Base-by-base conservation (phyloP, 1,140 invertebrate genomes). In the Zophobas atratus region DNA sequence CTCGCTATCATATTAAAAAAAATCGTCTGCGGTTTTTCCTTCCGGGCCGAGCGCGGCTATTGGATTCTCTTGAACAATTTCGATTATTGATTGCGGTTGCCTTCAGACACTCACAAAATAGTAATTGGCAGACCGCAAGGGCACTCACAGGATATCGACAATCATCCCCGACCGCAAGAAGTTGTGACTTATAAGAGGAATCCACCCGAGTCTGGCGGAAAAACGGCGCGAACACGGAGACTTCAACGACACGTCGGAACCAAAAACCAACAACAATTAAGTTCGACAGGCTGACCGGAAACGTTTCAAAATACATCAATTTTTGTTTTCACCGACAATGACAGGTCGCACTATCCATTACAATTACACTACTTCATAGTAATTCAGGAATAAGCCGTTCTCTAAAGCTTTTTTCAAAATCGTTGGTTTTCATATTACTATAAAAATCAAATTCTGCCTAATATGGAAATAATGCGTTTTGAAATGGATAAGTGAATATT, bases 41-140 rank as follows among this genome's bases (percentile, higher is more conserved):
- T 67, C 60, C 60, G 60, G 60, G 60, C 60, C 60, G 60, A 60
- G 8, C n/a, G n/a, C 39, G 60, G 60, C 60, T 67, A 67, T 67
- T 67, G 60, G 70, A 72, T 72, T 38, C 70, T 38, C 33, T 72
- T 55, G 71, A 73, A 73, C 39, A 73, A 73, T 73, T 73, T 55
- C 71, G 49, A 73, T 73, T 73, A 73, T 73, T 73, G 71, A 73
- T 73, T 73, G 71, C 71, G 71, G 71, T 73, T 73, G 56, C 20
- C 35, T 73, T 55, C 48, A 73, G 48, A 73, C 71, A 55, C 71
- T 55, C 71, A 73, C 49, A 73, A 73, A 73, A 70, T 56, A 73
- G 56, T 73, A 53, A 73, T 55, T 48, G 49, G 56, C 5, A 36
- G 71, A 73, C 71, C 71, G 55, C 71, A 73, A 53, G 70, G 51